phyloP scores from a whole-genome alignment of 2,113 vertebrate species.

The Cyprinus carpio region DNA sequence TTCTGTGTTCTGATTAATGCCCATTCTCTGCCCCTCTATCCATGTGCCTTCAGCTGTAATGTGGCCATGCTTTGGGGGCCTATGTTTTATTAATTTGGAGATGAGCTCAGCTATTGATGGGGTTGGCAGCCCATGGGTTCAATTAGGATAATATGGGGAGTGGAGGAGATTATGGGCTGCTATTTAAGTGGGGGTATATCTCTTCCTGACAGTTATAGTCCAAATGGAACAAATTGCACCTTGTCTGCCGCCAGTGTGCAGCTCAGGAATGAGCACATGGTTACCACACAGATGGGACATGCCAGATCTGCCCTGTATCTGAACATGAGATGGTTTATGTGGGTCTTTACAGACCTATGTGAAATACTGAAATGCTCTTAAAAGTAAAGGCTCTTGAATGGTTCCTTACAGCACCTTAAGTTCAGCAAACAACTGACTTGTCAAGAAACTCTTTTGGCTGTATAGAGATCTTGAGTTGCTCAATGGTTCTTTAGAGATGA shows the following conservation, averaged over 20 bases:
- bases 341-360: neutral
- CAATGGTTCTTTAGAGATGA: neutral
- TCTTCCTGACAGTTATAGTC: slow-evolving; percentile 81
- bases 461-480: neutral
- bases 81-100: slow-evolving; percentile 81
- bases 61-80: slow-evolving; percentile 67
- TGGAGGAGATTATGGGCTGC: slow-evolving; percentile 75
- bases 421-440: neutral
- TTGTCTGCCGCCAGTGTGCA: slow-evolving; percentile 57
- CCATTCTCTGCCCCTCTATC: slow-evolving; percentile 64
- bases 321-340: neutral
- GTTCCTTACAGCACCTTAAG: neutral
- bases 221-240: slow-evolving; percentile 77
- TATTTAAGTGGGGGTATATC: slow-evolving; percentile 76
- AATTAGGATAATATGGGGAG: slow-evolving; percentile 80
- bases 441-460: neutral
- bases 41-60: slow-evolving; percentile 78
- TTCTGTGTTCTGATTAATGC: slow-evolving; percentile 45
- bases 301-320: neutral
- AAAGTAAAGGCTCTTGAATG: slow-evolving; percentile 56
- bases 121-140: slow-evolving; percentile 74
- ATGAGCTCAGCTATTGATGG: slow-evolving; percentile 79
- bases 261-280: slow-evolving; percentile 62
- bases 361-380: slow-evolving; percentile 47
- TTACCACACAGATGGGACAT: slow-evolving; percentile 53